Evolutionary conservation across 2,797 vertebrate genomes (phyloP).

Genomic region (Clarias laeviceps): DNA sequence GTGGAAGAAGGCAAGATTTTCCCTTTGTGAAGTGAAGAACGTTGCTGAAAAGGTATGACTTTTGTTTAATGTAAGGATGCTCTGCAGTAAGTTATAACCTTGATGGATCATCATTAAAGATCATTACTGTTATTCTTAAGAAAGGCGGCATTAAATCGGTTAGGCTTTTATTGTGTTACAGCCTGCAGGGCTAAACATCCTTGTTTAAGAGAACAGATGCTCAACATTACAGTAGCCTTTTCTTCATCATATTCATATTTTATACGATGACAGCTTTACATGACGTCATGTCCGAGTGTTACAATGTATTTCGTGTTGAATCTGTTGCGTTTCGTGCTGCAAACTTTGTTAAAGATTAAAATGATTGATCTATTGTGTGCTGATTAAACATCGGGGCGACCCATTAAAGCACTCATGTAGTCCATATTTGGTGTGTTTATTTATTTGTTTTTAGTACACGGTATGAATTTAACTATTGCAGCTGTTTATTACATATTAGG

Average conservation of each 20-base stretch:
- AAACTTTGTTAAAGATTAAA: slow-evolving; percentile 25
- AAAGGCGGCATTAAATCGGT: not conserved
- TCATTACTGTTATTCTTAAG: not conserved
- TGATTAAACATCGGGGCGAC: not conserved
- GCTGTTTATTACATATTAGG: not conserved
- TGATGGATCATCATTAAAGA: too few relatives aligned
- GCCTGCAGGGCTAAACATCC: not conserved
- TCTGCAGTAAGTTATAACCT: slow-evolving; percentile 47
- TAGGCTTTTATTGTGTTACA: not conserved
- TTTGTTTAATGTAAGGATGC: slow-evolving; percentile 63
- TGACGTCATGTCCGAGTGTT: not conserved
- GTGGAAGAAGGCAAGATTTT: slow-evolving; percentile 37
- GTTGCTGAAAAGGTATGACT: slow-evolving; percentile 64
- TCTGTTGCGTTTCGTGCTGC: not conserved
- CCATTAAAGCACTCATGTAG: not conserved
- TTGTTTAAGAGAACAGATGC: not conserved
- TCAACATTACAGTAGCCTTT: not conserved
- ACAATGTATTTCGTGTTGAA: not conserved
- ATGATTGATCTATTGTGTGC: not conserved
- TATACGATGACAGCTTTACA: not conserved
- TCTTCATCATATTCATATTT: not conserved
- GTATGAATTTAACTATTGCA: not conserved
- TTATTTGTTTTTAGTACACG: not conserved
- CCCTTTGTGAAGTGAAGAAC: slow-evolving; percentile 23
- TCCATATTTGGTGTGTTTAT: not conserved